Evolutionary conservation across 92 coral and sea anemone species (phyloP).

Genomic region (Zoanthus solanderi): DNA sequence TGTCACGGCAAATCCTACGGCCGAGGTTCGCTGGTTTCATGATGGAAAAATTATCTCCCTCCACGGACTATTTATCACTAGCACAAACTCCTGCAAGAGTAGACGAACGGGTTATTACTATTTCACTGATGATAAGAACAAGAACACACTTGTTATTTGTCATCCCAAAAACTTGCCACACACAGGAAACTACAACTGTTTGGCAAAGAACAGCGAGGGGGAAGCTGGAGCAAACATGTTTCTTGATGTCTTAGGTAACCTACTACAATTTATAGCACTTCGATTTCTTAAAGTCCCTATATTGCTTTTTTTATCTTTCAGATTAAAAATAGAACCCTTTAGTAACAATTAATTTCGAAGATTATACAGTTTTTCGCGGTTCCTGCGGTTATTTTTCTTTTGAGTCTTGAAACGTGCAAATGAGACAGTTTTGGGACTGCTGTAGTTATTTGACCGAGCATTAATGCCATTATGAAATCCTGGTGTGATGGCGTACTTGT

Average conservation of each 20-base stretch:
- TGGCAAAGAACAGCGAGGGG: conserved; percentile 29
- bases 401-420: too few relatives aligned
- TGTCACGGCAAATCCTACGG: conserved; percentile 28
- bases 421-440: too few relatives aligned
- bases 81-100: not conserved
- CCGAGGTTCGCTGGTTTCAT: conserved; percentile 6
- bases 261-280: not conserved
- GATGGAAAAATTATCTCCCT: not conserved
- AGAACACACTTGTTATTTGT: conserved; percentile 1
- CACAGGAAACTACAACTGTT: conserved; percentile 41
- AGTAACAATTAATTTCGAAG: too few relatives aligned
- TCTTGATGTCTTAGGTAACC: conserved; percentile 28
- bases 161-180: conserved; percentile 14
- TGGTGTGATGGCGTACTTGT: too few relatives aligned
- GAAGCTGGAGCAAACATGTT: not conserved
- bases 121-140: not conserved
- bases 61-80: not conserved
- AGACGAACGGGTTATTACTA: not conserved
- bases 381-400: too few relatives aligned
- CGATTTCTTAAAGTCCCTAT: not conserved
- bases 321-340: too few relatives aligned
- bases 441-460: too few relatives aligned
- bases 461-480: too few relatives aligned
- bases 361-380: too few relatives aligned
- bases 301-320: too few relatives aligned